These are phyloP conservation scores for fruit fly (Drosophila melanogaster) DNA, from an alignment of 1,140 invertebrate species.

Conservation along the genomic window DNA sequence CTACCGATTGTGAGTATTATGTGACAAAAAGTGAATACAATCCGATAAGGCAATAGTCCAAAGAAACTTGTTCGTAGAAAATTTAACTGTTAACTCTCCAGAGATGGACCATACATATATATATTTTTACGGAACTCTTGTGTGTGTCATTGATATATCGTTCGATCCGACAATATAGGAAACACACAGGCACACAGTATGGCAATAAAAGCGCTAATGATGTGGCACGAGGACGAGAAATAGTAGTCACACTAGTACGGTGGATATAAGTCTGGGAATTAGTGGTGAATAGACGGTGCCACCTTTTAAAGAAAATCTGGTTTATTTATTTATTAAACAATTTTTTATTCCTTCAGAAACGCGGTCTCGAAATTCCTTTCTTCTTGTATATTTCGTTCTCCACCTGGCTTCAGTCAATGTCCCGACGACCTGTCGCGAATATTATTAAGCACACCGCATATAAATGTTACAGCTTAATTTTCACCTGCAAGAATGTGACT, in stretches of 20 bases:
- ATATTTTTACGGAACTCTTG: not conserved
- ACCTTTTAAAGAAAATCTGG: not conserved
- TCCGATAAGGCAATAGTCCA: slow-evolving; percentile 39
- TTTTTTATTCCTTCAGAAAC: not conserved
- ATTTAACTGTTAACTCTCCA: slow-evolving; percentile 26
- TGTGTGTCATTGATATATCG: slow-evolving; percentile 66
- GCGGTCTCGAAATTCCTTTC: no score
- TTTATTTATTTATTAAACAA: not conserved
- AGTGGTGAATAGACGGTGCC: not conserved
- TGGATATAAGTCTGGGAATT: slow-evolving; percentile 18
- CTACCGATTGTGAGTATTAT: slow-evolving; percentile 44
- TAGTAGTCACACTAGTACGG: slow-evolving; percentile 3
- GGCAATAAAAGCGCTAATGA: slow-evolving; percentile 74
- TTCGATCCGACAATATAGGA: slow-evolving; percentile 63
- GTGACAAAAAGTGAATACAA: slow-evolving; percentile 33
- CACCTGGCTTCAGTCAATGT: slow-evolving; percentile 16
- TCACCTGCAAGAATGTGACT: slow-evolving; percentile 54
- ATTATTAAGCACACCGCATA: slow-evolving; percentile 31
- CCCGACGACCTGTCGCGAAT: slow-evolving; percentile 10
- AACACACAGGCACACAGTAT: slow-evolving; percentile 62
- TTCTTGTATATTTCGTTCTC: not conserved
- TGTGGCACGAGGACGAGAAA: slow-evolving; percentile 17
- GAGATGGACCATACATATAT: not conserved
- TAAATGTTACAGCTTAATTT: slow-evolving; percentile 57
- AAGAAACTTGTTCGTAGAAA: slow-evolving; percentile 54